phyloP scores from a whole-genome alignment of 2,888 invertebrate species.

The Formica aserva region DNA sequence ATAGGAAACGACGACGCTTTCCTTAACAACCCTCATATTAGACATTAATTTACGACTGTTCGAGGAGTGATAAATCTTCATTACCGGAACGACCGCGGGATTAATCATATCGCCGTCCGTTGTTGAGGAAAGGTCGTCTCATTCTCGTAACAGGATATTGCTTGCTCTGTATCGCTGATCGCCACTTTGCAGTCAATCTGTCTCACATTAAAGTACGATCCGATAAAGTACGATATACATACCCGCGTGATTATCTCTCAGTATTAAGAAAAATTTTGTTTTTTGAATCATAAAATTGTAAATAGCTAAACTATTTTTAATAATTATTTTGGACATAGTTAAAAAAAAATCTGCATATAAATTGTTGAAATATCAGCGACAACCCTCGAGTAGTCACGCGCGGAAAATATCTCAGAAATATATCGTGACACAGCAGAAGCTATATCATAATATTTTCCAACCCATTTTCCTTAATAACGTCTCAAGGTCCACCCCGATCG shows the following conservation, averaged over 20 bases:
- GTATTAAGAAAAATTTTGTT: neutral
- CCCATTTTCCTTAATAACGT: neutral
- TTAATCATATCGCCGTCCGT: conserved; percentile 49
- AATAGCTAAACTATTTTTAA: neutral
- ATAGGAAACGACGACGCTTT: conserved; percentile 40
- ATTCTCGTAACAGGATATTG: conserved; percentile 6
- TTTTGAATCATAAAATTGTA: neutral
- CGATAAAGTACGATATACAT: neutral
- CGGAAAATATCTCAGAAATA: neutral
- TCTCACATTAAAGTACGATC: neutral
- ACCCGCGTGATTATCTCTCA: neutral
- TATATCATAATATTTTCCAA: neutral
- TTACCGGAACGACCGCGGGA: conserved; percentile 45
- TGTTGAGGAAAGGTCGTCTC: conserved; percentile 5
- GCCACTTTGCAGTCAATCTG: conserved; percentile 17
- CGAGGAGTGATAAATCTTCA: conserved; percentile 51
- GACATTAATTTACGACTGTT: conserved; percentile 47
- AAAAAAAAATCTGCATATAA: neutral
- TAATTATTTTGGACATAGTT: neutral
- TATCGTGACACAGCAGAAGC: neutral
- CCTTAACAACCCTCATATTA: conserved; percentile 36
- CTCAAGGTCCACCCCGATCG: conserved; percentile 2
- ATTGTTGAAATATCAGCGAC: neutral
- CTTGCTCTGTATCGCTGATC: conserved; percentile 2
- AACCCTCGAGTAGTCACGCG: neutral